Evolutionary conservation across 2,113 vertebrate genomes (phyloP).

Genomic region (Labeo rohita): DNA sequence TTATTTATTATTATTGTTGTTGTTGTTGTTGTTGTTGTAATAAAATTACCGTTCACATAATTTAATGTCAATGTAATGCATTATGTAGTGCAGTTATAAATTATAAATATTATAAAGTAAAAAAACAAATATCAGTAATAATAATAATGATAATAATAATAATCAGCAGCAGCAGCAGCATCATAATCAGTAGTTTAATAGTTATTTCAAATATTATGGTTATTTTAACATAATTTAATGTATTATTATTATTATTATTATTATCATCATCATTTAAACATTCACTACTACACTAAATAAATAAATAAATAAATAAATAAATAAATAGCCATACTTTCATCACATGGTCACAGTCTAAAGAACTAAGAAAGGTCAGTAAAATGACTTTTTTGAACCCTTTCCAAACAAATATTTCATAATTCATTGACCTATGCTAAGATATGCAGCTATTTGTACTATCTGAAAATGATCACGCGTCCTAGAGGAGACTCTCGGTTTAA

Average conservation of each 20-base stretch:
- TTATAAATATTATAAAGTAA: too few species aligned
- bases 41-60: not conserved
- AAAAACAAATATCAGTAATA: too few species aligned
- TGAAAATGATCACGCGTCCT: not conserved
- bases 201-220: not conserved
- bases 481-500: not conserved
- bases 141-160: too few species aligned
- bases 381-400: not conserved
- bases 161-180: too few species aligned
- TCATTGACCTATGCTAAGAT: not conserved
- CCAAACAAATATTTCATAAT: slow-evolving; percentile 28
- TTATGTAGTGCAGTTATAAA: not conserved
- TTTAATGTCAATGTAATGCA: not conserved
- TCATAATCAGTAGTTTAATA: too few species aligned
- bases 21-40: not conserved
- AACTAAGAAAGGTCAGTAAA: not conserved
- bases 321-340: not conserved
- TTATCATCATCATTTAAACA: too few species aligned
- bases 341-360: not conserved
- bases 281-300: not conserved
- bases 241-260: too few species aligned
- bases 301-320: not conserved
- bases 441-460: not conserved
- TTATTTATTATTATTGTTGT: too few species aligned
- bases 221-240: not conserved